A percentile compares a stretch with the other conserved stretches of the same genome.
Conservation (phyloP, 2,797 vertebrate genomes). For the Onychomys arenicola region DNA sequence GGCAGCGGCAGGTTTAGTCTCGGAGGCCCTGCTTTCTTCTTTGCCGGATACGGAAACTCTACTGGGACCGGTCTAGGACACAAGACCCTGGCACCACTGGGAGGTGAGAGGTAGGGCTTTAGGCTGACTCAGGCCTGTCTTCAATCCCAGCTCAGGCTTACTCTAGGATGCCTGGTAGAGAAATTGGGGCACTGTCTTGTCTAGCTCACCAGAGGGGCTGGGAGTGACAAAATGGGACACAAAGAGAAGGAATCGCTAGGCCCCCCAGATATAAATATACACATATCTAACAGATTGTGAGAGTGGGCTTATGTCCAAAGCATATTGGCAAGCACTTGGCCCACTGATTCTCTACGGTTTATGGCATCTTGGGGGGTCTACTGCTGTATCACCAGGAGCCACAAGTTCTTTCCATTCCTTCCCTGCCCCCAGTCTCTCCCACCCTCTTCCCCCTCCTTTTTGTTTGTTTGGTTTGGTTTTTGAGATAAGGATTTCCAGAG, state of each 20-base stretch:
- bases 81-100: neutral
- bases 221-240: conserved; percentile 1
- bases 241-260: neutral
- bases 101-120: neutral
- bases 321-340: conserved; percentile 32
- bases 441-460: neutral
- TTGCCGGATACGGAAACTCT: neutral
- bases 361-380: neutral
- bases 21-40: neutral
- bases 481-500: neutral
- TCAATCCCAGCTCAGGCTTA: neutral
- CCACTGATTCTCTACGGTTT: conserved; percentile 56
- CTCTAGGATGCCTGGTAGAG: neutral
- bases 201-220: neutral
- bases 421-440: neutral
- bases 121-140: neutral
- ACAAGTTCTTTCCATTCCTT: conserved; percentile 5
- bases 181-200: neutral
- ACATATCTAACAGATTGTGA: conserved; percentile 36
- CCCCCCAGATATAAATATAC: neutral
- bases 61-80: neutral
- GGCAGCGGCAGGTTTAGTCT: neutral
- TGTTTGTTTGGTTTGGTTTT: neutral
- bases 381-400: conserved; percentile 51
- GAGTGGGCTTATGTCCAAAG: conserved; percentile 15